A percentile compares a stretch with the other conserved stretches of the same genome.
Conservation (phyloP, 2,113 vertebrate species). For the Tapirus terrestris region DNA sequence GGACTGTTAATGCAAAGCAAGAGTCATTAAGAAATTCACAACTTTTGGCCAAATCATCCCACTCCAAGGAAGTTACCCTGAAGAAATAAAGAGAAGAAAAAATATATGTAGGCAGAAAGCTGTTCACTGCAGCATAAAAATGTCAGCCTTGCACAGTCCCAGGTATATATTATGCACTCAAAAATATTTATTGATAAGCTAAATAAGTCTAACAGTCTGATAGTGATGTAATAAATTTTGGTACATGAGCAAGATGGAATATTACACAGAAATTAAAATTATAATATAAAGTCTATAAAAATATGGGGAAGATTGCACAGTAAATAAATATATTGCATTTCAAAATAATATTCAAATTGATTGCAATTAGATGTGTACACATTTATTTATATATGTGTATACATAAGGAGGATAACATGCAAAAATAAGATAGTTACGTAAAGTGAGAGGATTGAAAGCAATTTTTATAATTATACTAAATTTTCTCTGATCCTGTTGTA, state of each 20-base stretch:
- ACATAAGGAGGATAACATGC: not conserved
- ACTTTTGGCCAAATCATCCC: not conserved
- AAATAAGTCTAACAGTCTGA: not conserved
- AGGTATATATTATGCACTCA: not conserved
- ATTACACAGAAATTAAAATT: not conserved
- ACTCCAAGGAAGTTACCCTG: not conserved
- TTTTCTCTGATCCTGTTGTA: not conserved
- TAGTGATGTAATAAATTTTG: not conserved
- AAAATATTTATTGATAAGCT: not conserved
- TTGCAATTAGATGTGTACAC: not conserved
- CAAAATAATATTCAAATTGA: not conserved
- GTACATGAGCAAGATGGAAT: not conserved
- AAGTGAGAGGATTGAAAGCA: not conserved
- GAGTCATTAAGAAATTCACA: not conserved
- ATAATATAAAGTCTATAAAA: not conserved
- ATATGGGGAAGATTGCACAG: not conserved
- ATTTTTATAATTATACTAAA: not conserved
- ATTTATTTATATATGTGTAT: not conserved
- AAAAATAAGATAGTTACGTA: not conserved
- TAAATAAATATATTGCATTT: not conserved
- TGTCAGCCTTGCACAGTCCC: not conserved
- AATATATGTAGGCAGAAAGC: not conserved
- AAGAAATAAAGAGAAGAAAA: not conserved
- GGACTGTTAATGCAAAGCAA: not conserved
- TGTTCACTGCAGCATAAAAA: not conserved